Conservation (phyloP, 2,797 vertebrate genomes). For the Chiroxiphia lanceolata region DNA sequence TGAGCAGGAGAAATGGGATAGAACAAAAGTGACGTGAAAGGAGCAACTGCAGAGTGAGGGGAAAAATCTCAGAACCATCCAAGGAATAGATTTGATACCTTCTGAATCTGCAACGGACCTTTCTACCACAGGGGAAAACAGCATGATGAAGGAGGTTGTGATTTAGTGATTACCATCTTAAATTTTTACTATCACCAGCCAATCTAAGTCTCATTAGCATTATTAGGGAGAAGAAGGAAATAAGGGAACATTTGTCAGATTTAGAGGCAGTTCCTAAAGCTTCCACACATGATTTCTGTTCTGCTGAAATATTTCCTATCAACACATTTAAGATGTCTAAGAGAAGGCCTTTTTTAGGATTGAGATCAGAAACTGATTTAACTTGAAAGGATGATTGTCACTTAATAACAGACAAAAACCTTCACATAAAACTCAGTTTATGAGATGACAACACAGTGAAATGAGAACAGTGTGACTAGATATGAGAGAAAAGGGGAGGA, state of each 20-base stretch:
- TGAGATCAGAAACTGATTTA: background rate
- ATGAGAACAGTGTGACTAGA: background rate
- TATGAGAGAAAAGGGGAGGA: background rate
- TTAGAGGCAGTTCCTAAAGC: background rate
- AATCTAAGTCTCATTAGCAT: background rate
- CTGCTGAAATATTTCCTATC: slow-evolving; percentile 14
- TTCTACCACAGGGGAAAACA: background rate
- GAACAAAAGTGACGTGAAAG: background rate
- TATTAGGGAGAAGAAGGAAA: background rate
- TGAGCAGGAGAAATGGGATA: background rate
- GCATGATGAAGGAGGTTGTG: background rate
- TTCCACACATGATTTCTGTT: background rate
- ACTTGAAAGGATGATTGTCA: background rate
- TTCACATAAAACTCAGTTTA: background rate
- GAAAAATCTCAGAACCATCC: background rate
- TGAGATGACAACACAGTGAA: background rate
- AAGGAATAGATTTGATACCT: background rate
- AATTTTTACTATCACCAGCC: background rate
- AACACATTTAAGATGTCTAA: background rate
- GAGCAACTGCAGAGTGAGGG: background rate
- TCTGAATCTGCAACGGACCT: background rate
- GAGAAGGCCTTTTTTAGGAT: background rate
- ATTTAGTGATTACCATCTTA: background rate
- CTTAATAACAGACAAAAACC: background rate
- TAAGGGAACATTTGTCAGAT: background rate